A percentile compares a stretch with the other conserved stretches of the same genome.
phyloP scores from a whole-genome alignment of 2,113 vertebrate species.

The Sturnira hondurensis region DNA sequence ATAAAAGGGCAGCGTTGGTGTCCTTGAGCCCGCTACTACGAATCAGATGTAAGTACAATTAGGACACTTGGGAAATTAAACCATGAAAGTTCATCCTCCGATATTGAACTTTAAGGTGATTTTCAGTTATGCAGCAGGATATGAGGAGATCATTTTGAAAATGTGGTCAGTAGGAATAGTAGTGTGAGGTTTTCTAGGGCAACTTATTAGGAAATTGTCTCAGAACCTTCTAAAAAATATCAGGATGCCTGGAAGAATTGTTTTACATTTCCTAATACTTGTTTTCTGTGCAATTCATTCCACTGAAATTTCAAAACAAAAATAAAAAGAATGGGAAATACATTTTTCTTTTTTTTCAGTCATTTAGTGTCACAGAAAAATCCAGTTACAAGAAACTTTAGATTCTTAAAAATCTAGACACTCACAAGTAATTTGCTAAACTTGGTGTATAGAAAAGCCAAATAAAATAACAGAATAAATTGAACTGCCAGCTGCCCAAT shows the following conservation, averaged over 20 bases:
- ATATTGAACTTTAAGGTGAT: constrained; percentile 23
- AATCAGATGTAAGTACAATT: constrained; percentile 15
- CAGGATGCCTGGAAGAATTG: neutral
- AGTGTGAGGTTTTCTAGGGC: neutral
- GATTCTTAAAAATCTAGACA: neutral
- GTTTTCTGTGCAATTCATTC: constrained; percentile 24
- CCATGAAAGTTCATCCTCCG: neutral
- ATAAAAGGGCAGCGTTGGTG: neutral
- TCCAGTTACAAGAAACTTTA: neutral
- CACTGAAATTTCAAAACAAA: neutral
- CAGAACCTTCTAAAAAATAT: neutral
- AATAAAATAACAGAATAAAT: neutral
- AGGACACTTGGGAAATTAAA: neutral
- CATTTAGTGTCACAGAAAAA: neutral
- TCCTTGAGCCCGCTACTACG: neutral
- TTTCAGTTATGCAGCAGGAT: neutral
- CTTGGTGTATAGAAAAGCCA: neutral
- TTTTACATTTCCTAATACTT: neutral
- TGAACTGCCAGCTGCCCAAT: neutral
- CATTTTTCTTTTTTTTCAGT: neutral
- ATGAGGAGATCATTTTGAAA: constrained; percentile 26
- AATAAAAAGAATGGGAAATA: neutral
- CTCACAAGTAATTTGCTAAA: neutral
- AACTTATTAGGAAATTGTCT: neutral
- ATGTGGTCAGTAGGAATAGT: neutral